Evolutionary conservation across 2,797 vertebrate genomes (phyloP), one percentile per base, ranked within the genome.

Genomic region (Allobates femoralis): DNA sequence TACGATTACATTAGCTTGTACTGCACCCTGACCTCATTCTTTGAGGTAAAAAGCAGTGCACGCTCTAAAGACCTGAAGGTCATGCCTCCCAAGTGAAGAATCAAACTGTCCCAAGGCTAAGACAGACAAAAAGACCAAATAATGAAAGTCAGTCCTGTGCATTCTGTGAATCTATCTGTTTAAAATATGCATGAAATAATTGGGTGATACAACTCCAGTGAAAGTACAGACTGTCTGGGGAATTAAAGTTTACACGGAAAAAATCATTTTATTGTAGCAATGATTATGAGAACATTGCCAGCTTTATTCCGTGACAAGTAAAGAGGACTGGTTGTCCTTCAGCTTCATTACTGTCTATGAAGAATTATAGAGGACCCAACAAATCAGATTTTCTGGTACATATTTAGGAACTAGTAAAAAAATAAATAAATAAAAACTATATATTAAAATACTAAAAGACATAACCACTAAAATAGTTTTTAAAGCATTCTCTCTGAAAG

Each of bases 1-100:
- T 74, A 30, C 34, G 83, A 76, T 88, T 80, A 88, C 86, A 88
- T 88, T 88, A 85, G 86, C 83, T 88, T 84, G 67, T 76, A 50
- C 80, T 88, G 86, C 83, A 81, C 86, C 50, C 67, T 88, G 83
- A 88, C 86, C 86, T 85, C 76, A 28, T 67, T 32, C 86, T 85
- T 88, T 88, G 83, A 88, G 82, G 78, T 81, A 28, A 30, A 80
- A 76, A 67, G 77, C 86, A 84, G 69, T 85, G 82, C 76, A 76
- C 46, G 82, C 86, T 81, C 69, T 85, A 37, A 81, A 79, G 77
- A 88, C 82, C 78, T 71, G 69, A 81, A 50, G 86, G 86, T 88
- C 86, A 85, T 84, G 83, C 86, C 86, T 80, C 86, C 86, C 86
- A 88, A 88, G 86, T 88, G 83, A 88, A 88, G 75, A 85, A 85